Base-by-base conservation (phyloP, 2,113 vertebrate species). In the Cottus gobio region DNA sequence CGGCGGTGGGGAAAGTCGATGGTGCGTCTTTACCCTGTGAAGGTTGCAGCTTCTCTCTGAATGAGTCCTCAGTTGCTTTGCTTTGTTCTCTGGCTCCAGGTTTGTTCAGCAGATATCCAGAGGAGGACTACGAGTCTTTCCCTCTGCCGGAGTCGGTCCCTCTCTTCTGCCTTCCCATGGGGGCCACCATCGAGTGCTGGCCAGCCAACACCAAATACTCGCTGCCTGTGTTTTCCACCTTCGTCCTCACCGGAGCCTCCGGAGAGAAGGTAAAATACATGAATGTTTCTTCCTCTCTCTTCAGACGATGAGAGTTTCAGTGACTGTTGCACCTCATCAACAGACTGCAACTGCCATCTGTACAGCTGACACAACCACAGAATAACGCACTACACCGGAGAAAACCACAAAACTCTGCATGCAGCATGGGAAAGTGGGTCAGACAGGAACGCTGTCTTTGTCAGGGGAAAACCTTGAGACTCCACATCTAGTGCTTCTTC, bases 91-190 rank as follows among this genome's bases (percentile, higher is more conserved):
- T 94, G 71, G n/a, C 70, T 26, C 30, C 30, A 99, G 98, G 97
- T 90, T 93, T 99, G 77, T 96, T 99, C 94, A 98, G 97, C 90
- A 95, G 98, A 87, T 99, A 99, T 86, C 98, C 98, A 0, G 96
- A 97, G 89, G 96, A 98, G 87, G 96, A 99, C 93, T 97, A 99
- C 36, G 97, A 98, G 83, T 99, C 97, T 2, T 99, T 99, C 91
- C 97, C 97, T 13, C 94, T 99, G 85, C 97, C 98, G 12, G 97
- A 97, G 94, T 99, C 98, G 3, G 98, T 99, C 83, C 98, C 98
- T 86, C 96, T 99, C 18, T 99, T 99, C 95, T 99, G 98, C 90
- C 95, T 99, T 39, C 98, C 98, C 90, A 99, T 99, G 97, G 98
- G 98, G 54, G 97, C 97, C 91, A 97, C 97, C 0, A 98, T 99